phyloP scores from a whole-genome alignment of 2,113 vertebrate species.

The Oreochromis tanganicae region DNA sequence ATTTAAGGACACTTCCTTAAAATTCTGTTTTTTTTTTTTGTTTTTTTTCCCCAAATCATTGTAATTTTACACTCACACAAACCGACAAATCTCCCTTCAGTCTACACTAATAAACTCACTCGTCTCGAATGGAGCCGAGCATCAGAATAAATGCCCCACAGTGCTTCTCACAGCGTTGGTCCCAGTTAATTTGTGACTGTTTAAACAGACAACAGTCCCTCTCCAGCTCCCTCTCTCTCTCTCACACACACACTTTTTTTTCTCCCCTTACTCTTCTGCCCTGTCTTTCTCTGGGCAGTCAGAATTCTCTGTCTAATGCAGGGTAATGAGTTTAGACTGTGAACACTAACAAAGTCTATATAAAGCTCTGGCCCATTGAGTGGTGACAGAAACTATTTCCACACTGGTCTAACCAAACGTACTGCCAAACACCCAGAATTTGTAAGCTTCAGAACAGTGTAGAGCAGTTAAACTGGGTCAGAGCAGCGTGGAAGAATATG shows the following conservation, averaged over 20 bases:
- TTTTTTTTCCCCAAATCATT: background rate
- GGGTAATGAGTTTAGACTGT: conserved; percentile 55
- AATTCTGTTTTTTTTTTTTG: background rate
- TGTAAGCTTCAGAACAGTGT: background rate
- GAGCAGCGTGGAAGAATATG: background rate
- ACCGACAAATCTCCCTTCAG: background rate
- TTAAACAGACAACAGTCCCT: conserved; percentile 23
- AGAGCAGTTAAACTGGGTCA: background rate
- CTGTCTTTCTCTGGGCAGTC: conserved; percentile 15
- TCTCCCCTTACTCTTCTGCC: background rate
- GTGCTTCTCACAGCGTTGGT: background rate
- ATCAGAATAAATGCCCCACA: background rate
- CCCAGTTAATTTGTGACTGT: conserved; percentile 25
- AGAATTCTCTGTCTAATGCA: conserved; percentile 4
- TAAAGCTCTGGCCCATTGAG: conserved; percentile 34
- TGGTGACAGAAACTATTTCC: conserved; percentile 23
- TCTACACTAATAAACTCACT: background rate
- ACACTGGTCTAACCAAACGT: background rate
- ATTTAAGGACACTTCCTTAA: background rate
- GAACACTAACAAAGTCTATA: conserved; percentile 54
- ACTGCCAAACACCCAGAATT: conserved; percentile 1
- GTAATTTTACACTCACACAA: background rate
- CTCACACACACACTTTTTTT: background rate
- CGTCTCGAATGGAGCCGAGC: background rate
- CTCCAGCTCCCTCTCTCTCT: background rate